Conservation (phyloP, 2,113 vertebrate species). For the Galeopterus variegatus region DNA sequence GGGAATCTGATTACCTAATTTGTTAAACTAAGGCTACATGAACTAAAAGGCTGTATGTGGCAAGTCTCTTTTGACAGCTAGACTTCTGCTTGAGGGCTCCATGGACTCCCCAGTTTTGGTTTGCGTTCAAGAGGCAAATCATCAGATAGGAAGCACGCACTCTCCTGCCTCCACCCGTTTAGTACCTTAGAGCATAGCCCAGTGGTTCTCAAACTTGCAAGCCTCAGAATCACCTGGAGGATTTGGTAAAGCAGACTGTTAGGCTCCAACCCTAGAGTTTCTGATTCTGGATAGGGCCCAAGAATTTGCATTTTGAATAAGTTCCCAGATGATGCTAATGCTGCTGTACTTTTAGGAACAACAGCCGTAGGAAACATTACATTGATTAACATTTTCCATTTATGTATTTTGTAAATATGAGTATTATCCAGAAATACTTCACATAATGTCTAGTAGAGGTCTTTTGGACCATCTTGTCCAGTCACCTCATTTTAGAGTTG, state of each 20-base stretch:
- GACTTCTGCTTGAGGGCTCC: not conserved
- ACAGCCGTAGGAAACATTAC: not conserved
- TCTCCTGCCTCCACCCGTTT: not conserved
- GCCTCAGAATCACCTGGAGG: not conserved
- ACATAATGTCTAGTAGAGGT: not conserved
- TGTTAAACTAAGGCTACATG: not conserved
- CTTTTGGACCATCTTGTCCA: not conserved
- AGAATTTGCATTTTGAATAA: not conserved
- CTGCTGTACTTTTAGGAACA: not conserved
- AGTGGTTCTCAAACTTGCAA: not conserved
- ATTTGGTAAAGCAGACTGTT: not conserved
- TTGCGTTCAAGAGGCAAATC: not conserved
- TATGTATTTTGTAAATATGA: conserved; percentile 28
- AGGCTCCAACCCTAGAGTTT: not conserved
- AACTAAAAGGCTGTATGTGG: not conserved
- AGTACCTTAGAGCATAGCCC: not conserved
- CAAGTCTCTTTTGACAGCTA: not conserved
- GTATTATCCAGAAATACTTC: not conserved
- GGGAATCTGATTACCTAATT: not conserved
- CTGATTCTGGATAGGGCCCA: not conserved
- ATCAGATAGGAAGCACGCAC: not conserved
- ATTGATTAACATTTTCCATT: not conserved
- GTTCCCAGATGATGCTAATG: not conserved
- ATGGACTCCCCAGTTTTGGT: not conserved
- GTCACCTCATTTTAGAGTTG: not conserved